phyloP scores from a whole-genome alignment of 2,888 invertebrate species.

The Matsumyia berberina region DNA sequence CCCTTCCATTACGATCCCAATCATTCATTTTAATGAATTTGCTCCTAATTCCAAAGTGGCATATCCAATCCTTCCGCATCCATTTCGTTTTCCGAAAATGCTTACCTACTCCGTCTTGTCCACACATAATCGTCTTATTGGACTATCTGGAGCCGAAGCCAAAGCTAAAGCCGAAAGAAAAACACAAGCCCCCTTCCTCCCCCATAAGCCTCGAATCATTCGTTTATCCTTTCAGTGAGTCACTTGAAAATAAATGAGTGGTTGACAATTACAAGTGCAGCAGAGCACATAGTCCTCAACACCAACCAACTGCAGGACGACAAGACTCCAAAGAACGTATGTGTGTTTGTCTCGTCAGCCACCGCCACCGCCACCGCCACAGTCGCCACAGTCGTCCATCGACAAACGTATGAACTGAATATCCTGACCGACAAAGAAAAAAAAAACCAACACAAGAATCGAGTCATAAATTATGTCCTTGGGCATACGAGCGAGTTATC shows the following conservation, averaged over 20 bases:
- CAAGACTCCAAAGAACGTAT: background rate
- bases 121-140: conserved; percentile 34
- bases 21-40: conserved; percentile 66
- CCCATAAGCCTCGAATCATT: conserved; percentile 36
- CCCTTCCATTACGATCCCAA: conserved; percentile 40
- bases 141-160: conserved; percentile 37
- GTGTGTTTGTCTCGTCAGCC: conserved; percentile 34
- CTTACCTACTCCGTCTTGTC: conserved; percentile 12
- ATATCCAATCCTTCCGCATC: conserved; percentile 42
- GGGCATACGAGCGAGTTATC: conserved; percentile 54
- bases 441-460: conserved; percentile 17
- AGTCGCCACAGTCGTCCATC: background rate
- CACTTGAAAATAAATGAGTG: conserved; percentile 68
- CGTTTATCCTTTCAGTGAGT: conserved; percentile 53
- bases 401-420: conserved; percentile 35
- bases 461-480: conserved; percentile 68
- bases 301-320: conserved; percentile 17
- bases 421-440: conserved; percentile 20
- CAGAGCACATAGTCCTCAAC: conserved; percentile 10
- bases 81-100: conserved; percentile 21
- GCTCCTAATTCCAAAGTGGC: conserved; percentile 60
- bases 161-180: conserved; percentile 3
- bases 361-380: background rate
- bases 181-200: background rate
- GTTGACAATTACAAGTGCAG: conserved; percentile 69